phyloP scores from a whole-genome alignment of 2,113 vertebrate genomes.

The Grammomys surdaster region DNA sequence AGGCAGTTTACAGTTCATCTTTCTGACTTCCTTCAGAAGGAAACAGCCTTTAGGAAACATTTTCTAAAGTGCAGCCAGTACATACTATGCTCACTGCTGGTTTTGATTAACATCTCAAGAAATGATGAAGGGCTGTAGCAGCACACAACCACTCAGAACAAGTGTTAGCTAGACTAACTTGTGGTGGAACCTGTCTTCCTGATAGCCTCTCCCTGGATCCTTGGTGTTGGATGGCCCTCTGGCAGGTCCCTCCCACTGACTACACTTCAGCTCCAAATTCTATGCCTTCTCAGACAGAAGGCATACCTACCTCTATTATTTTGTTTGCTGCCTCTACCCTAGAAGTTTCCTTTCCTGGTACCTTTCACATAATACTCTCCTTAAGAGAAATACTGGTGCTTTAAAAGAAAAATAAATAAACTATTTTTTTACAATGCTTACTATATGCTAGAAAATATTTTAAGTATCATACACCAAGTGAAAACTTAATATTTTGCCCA shows the following conservation, averaged over 20 bases:
- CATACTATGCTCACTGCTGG: rapidly evolving
- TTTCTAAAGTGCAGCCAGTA: not conserved
- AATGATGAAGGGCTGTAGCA: not conserved
- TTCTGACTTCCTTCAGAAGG: not conserved
- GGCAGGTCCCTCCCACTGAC: not conserved
- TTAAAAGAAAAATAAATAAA: not conserved
- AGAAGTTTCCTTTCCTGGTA: not conserved
- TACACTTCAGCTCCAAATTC: not conserved
- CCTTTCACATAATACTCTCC: slow-evolving; percentile 36
- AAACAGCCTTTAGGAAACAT: not conserved
- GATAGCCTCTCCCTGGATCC: not conserved
- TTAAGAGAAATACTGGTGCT: not conserved
- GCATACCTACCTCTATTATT: not conserved
- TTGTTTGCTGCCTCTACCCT: not conserved
- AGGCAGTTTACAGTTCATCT: not conserved
- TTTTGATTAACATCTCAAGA: slow-evolving; percentile 20
- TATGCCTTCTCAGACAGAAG: not conserved
- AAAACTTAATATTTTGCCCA: not conserved
- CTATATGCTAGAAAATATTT: not conserved
- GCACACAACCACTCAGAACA: not conserved
- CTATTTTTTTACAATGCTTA: not conserved
- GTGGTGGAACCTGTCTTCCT: not conserved
- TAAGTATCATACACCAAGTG: not conserved
- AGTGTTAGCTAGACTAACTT: not conserved
- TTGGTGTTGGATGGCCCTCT: not conserved